Evolutionary conservation across 2,113 vertebrate genomes (phyloP).

Genomic region (Semnornis frantzii): DNA sequence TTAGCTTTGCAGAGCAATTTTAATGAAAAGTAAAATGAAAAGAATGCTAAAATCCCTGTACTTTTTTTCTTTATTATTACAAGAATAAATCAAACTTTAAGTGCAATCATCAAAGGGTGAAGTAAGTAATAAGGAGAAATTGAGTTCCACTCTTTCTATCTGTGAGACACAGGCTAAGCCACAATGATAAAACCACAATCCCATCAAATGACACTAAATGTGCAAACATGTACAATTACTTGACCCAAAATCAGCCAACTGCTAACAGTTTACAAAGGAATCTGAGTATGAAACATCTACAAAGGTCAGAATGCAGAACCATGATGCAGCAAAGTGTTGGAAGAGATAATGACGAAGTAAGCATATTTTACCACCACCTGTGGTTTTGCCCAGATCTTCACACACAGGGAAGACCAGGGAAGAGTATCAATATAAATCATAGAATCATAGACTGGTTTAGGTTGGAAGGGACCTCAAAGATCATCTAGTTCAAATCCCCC

Average conservation of each 20-base stretch:
- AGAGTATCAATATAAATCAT: conserved; percentile 18
- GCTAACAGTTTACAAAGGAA: background rate
- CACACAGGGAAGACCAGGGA: background rate
- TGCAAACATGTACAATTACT: background rate
- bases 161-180: background rate
- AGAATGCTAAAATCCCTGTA: background rate
- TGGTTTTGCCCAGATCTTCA: background rate
- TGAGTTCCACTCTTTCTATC: background rate
- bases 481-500: no score
- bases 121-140: background rate
- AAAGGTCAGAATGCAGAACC: background rate
- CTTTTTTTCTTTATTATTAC: background rate
- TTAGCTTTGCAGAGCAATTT: background rate
- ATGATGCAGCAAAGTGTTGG: background rate
- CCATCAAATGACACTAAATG: background rate
- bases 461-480: no score
- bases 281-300: background rate
- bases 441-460: no score
- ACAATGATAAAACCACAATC: background rate
- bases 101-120: background rate
- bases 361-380: background rate
- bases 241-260: background rate
- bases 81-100: background rate
- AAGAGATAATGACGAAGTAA: conserved; percentile 21
- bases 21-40: background rate